phyloP scores from a whole-genome alignment of 2,888 invertebrate species.

The Dynastes maya region DNA sequence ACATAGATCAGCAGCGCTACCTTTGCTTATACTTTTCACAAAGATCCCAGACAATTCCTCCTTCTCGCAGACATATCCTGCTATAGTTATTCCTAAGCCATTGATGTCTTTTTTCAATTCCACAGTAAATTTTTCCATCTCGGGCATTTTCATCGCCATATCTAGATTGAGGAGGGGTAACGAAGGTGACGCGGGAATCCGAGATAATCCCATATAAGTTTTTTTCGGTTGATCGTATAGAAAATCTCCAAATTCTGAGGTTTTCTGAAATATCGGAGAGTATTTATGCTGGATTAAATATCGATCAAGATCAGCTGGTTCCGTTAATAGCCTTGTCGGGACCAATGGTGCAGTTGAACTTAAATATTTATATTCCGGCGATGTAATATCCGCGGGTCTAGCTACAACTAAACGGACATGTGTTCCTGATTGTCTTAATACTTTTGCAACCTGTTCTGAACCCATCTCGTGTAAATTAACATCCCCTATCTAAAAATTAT shows the following conservation, averaged over 20 bases:
- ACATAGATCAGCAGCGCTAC: conserved; percentile 95
- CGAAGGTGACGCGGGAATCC: conserved; percentile 69
- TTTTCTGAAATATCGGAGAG: conserved; percentile 77
- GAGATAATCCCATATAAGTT: conserved; percentile 63
- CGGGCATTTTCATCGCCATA: conserved; percentile 81
- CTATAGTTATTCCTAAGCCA: conserved; percentile 96
- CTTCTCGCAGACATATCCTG: conserved; percentile 97
- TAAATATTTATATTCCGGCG: conserved; percentile 74
- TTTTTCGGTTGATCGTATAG: conserved; percentile 56
- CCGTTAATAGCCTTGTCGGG: conserved; percentile 84
- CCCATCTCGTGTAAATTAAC: conserved; percentile 95
- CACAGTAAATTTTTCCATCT: conserved; percentile 95
- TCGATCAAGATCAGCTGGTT: conserved; percentile 89
- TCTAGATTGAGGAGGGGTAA: conserved; percentile 72
- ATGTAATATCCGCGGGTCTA: conserved; percentile 85
- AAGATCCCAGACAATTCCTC: conserved; percentile 99
- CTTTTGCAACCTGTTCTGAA: conserved; percentile 97
- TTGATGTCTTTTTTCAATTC: conserved; percentile 94
- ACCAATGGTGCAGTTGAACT: conserved; percentile 77
- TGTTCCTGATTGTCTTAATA: conserved; percentile 94
- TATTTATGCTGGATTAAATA: conserved; percentile 89
- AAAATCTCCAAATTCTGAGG: conserved; percentile 59
- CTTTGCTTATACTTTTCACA: conserved; percentile 97
- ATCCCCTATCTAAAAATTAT: conserved; percentile 67
- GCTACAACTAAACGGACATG: conserved; percentile 96